Evolutionary conservation across 2,797 vertebrate genomes (phyloP), one percentile per base, ranked within the genome.

Genomic region (Scomberomorus guttatus): DNA sequence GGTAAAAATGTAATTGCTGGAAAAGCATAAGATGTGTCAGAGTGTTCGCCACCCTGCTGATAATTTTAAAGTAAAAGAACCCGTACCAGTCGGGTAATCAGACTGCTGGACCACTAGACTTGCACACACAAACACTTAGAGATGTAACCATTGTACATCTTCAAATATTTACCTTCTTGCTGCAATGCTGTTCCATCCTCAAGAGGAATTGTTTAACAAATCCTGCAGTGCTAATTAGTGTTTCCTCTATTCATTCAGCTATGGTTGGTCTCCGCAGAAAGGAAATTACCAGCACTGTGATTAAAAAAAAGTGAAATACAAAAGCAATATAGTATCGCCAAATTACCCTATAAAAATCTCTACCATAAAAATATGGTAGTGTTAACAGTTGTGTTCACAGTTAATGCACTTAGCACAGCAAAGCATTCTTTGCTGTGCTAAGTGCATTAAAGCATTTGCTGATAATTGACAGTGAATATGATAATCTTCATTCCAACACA

Each of bases 131-230:
- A 20, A 75, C 79, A 82, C 62, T 56, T 32, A 37, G 15, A 84
- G 57, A 79, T 68, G 79, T 83, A 81, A 83, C 86, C 75, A 68
- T 82, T 78, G 72, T 69, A 63, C 74, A 67, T 75, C 72, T 84
- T 90, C 82, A 85, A 89, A 91, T 91, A 88, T 90, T 93, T 88
- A 87, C 86, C 81, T 90, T 84, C 84, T 81, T 52, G 54, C 83
- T 89, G 82, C 86, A 85, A 81, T 82, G 69, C 57, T 64, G 81
- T 81, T 83, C 64, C 77, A 48, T 83, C 61, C 81, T 90, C 83
- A 50, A 78, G 78, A 89, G 77, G 69, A 90, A 87, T 65, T 82
- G 87, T 91, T 82, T 74, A 81, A 83, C 85, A 86, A 88, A 86
- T 87, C 87, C 89, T 86, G 84, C 85, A 83, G 80, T 64, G 81